Base-by-base conservation (phyloP, 35 echinoderm and acorn worm genomes). In the Apostichopus japonicus region DNA sequence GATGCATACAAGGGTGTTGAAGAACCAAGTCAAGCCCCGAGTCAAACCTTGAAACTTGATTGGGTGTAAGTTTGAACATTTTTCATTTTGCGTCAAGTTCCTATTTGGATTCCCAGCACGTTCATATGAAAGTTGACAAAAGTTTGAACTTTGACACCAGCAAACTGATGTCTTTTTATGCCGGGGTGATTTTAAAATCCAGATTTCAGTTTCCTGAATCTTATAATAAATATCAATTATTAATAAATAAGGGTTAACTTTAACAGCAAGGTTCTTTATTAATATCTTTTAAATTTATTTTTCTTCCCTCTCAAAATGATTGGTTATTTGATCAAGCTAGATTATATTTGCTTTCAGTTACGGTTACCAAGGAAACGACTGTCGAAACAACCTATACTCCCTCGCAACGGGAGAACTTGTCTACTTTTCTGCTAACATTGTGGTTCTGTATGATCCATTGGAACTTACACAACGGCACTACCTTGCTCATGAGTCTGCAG, bases 281-380 rank as follows among this genome's bases (percentile, higher is more conserved):
- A 44, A 44, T 44, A 44, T 44, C 33, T 44, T 44, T 44, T 44
- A 44, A 44, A 3, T 44, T 44, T 1, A 44, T 4, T 4, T 44
- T 44, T 44, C 1, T 44, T 44, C 33, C 33, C 33, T 3, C 33
- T 44, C 33, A 44, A 44, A 44, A 44, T 44, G 33, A 44, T 44
- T 44, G 33, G 33, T 44, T 44, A 44, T 44, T 44, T 44, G 33
- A 44, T 44, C 33, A 44, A 44, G 33, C 33, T 44, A 44, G 33
- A 44, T 44, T 44, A 56, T 87, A 1, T 71, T 87, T 87, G 58
- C 15, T 81, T 91, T 15, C 14, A 99, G 97, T 53, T 99, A 99
- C 92, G 97, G 97, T 56, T 99, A 99, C 83, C 93, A 95, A 87
- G 97, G 97, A 53, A 99, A 99, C 86, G 95, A 99, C 77, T 99